Evolutionary conservation across 2,113 vertebrate genomes (phyloP).

Genomic region (Nothocercus nigrocapillus): DNA sequence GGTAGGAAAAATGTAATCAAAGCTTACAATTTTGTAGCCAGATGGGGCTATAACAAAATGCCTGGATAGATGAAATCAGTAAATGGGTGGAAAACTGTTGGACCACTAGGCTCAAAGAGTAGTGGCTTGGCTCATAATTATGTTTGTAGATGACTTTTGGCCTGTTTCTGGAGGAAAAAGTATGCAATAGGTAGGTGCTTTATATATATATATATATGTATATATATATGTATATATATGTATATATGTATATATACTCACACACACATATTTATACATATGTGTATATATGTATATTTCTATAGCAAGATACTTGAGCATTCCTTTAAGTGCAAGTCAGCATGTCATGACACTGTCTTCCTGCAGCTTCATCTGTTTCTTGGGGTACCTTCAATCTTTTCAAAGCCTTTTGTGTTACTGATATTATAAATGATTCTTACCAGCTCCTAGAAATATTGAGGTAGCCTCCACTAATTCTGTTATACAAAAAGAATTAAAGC

Average conservation of each 20-base stretch:
- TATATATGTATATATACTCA: background rate
- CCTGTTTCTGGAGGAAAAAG: background rate
- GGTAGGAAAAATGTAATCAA: background rate
- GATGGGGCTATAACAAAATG: background rate
- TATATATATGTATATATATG: background rate
- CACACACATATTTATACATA: no score
- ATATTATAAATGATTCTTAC: background rate
- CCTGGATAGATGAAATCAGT: background rate
- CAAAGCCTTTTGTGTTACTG: background rate
- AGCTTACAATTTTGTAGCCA: background rate
- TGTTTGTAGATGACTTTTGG: background rate
- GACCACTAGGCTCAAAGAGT: accelerated
- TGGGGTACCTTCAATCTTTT: background rate
- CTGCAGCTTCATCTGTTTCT: background rate
- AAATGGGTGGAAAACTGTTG: background rate
- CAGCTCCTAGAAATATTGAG: background rate
- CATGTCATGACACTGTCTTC: background rate
- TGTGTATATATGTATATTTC: background rate
- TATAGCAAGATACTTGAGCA: background rate
- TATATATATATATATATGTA: background rate
- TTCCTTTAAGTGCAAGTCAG: background rate
- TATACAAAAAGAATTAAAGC: background rate
- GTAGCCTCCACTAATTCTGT: background rate
- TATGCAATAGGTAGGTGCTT: background rate
- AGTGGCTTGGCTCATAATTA: background rate